Conservation (phyloP, 2,113 vertebrate species). For the Salvator merianae region DNA sequence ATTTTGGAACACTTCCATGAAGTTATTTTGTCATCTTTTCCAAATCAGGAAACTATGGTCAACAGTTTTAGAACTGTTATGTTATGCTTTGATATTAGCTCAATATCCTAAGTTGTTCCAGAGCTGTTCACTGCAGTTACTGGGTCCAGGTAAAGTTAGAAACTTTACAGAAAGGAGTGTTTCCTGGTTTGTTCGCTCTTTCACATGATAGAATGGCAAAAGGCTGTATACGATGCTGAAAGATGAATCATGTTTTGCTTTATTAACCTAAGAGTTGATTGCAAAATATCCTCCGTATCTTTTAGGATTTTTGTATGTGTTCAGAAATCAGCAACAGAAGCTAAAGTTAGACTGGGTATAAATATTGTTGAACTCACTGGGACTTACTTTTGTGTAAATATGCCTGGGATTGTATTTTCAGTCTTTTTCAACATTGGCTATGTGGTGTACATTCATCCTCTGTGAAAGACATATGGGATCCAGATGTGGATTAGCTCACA, state of each 20-base stretch:
- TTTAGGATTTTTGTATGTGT: background rate
- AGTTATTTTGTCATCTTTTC: background rate
- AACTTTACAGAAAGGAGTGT: background rate
- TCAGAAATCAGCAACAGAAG: background rate
- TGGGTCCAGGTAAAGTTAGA: background rate
- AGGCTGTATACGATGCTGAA: background rate
- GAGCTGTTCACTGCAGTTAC: background rate
- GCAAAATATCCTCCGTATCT: background rate
- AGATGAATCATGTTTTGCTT: too few relatives aligned
- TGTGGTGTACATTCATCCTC: background rate
- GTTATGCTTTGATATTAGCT: background rate
- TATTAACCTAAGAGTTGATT: background rate
- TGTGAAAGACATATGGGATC: background rate
- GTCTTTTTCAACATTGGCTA: background rate
- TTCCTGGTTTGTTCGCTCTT: background rate
- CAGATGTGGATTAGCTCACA: background rate
- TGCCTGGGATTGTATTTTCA: background rate
- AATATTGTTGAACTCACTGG: background rate
- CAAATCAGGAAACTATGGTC: background rate
- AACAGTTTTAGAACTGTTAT: background rate
- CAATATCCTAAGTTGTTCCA: background rate
- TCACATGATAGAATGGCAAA: background rate
- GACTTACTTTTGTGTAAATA: background rate
- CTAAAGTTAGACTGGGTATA: background rate
- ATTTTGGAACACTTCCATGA: background rate